These are phyloP conservation scores for Saccostrea glomerata DNA, from an alignment of 1,140 invertebrate genomes.

Conservation along the genomic window DNA sequence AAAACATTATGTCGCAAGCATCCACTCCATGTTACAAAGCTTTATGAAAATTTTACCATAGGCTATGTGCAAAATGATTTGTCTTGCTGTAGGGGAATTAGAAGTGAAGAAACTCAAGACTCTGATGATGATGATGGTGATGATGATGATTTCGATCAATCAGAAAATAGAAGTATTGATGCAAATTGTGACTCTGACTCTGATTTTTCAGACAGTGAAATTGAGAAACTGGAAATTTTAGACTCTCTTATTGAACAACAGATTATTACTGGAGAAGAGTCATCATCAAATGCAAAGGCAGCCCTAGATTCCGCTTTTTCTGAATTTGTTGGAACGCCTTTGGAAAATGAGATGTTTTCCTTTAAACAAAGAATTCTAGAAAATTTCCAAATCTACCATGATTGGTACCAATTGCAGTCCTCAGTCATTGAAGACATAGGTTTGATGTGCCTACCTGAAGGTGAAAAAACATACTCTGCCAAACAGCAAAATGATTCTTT, in stretches of 20 bases:
- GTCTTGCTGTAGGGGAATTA: slow-evolving; percentile 41
- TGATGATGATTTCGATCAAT: slow-evolving; percentile 16
- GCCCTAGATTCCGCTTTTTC: not conserved
- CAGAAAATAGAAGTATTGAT: not conserved
- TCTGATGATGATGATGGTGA: slow-evolving; percentile 1
- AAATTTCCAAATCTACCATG: slow-evolving; percentile 28
- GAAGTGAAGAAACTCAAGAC: not conserved
- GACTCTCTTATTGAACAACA: slow-evolving; percentile 25
- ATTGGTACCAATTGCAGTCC: slow-evolving; percentile 9
- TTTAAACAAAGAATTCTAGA: slow-evolving; percentile 37
- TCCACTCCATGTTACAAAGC: slow-evolving; percentile 21
- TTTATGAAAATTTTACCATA: slow-evolving; percentile 41
- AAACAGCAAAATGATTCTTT: slow-evolving; percentile 40
- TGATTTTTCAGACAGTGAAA: slow-evolving; percentile 37
- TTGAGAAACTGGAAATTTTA: slow-evolving; percentile 40
- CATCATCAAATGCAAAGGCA: not conserved
- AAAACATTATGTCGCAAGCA: slow-evolving; percentile 36
- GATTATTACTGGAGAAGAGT: not conserved
- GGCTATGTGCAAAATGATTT: slow-evolving; percentile 22
- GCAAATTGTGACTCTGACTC: slow-evolving; percentile 13
- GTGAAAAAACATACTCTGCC: not conserved
- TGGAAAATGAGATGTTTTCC: slow-evolving; percentile 9
- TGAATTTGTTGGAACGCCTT: slow-evolving; percentile 2
- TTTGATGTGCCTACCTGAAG: slow-evolving; percentile 30
- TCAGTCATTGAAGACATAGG: slow-evolving; percentile 42